A percentile compares a stretch with the other conserved stretches of the same genome.
Conservation (phyloP, 2,797 vertebrate genomes). For the Enteromius radiatus region DNA sequence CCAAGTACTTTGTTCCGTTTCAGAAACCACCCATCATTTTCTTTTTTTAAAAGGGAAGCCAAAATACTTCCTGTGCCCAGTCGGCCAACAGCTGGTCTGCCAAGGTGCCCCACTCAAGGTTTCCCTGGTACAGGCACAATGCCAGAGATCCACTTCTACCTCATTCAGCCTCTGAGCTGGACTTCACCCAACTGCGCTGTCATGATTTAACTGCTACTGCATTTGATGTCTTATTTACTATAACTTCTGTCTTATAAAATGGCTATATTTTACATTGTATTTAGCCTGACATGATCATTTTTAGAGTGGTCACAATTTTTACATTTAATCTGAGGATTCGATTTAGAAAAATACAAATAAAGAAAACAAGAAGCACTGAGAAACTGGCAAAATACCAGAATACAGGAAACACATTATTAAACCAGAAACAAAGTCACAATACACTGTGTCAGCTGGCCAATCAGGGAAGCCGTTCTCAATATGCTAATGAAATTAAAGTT, state of each 20-base stretch:
- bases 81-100: conserved; percentile 39
- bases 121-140: conserved; percentile 21
- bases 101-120: conserved; percentile 33
- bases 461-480: not conserved
- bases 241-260: conserved; percentile 10
- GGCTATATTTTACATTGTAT: not conserved
- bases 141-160: conserved; percentile 25
- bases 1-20: not conserved
- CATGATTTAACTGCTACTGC: conserved; percentile 11
- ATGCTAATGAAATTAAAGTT: not conserved
- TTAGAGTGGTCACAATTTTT: not conserved
- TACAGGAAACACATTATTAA: not conserved
- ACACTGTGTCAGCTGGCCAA: too few species aligned
- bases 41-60: conserved; percentile 4
- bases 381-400: not conserved
- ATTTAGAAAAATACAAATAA: too few species aligned
- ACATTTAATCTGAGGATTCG: not conserved
- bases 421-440: too few species aligned
- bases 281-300: not conserved
- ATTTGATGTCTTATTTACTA: conserved; percentile 5
- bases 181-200: conserved; percentile 3
- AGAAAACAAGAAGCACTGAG: too few species aligned
- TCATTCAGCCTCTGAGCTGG: conserved; percentile 28
- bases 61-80: conserved; percentile 29
- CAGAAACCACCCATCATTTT: not conserved